phyloP scores from a whole-genome alignment of 2,797 vertebrate genomes.

The Oreochromis grahami region DNA sequence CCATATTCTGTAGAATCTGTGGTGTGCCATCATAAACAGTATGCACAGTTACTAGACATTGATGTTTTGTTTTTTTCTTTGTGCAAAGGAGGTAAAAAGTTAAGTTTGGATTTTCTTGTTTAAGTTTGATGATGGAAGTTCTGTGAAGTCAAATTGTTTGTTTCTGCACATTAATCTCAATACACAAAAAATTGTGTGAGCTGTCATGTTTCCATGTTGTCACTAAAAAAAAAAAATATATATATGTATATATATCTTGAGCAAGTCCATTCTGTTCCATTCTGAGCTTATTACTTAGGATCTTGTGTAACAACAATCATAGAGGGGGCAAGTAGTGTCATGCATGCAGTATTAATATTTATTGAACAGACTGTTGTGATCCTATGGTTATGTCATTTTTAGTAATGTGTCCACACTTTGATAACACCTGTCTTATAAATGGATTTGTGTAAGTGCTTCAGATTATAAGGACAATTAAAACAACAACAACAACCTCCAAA shows the following conservation, averaged over 20 bases:
- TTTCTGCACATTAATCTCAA: background rate
- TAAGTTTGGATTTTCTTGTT: background rate
- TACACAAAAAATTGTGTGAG: background rate
- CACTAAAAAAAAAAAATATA: background rate
- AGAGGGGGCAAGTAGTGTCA: background rate
- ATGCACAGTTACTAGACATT: background rate
- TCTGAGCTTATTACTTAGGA: background rate
- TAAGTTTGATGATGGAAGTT: background rate
- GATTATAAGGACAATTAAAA: slow-evolving; percentile 46
- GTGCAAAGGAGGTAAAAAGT: background rate
- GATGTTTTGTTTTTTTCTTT: background rate
- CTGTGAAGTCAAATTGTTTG: background rate
- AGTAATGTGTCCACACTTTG: slow-evolving; percentile 27
- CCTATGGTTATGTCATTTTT: slow-evolving; percentile 11
- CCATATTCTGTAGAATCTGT: slow-evolving; percentile 53
- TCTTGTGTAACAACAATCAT: background rate
- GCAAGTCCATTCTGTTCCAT: background rate
- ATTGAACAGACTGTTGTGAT: slow-evolving; percentile 7
- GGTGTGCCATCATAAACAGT: slow-evolving; percentile 54
- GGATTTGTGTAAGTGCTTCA: slow-evolving; percentile 30
- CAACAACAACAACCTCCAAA: background rate
- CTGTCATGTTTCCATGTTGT: background rate
- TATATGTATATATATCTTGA: background rate
- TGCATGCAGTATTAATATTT: slow-evolving; percentile 40
- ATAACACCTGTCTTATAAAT: slow-evolving; percentile 43